phyloP scores from a whole-genome alignment of 2,797 vertebrate genomes.

The Falco concolor region DNA sequence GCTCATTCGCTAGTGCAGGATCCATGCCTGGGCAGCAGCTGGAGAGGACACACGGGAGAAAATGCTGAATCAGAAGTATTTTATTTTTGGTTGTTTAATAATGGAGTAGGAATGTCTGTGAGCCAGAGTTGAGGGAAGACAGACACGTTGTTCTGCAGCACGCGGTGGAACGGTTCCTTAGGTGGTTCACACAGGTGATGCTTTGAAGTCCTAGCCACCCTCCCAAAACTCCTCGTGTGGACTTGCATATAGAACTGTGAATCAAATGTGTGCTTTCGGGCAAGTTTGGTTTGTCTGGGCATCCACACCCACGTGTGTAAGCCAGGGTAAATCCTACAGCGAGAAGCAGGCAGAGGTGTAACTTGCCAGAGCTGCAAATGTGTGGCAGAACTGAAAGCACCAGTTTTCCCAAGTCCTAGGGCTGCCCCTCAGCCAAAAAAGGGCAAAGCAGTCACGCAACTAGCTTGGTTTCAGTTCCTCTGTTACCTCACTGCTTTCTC shows the following conservation, averaged over 20 bases:
- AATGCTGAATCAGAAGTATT: conserved; percentile 24
- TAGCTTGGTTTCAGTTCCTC: not conserved
- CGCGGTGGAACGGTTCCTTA: not conserved
- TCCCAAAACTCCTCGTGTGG: not conserved
- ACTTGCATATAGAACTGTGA: not conserved
- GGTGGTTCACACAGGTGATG: not conserved
- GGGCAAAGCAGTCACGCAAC: not conserved
- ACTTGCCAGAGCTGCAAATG: not conserved
- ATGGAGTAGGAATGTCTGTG: not conserved
- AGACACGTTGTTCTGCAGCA: not conserved
- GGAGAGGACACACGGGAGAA: not conserved
- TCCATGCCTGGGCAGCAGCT: conserved; percentile 2
- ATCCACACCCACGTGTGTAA: not conserved
- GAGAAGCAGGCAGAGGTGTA: not conserved
- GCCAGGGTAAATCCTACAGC: not conserved
- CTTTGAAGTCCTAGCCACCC: not conserved
- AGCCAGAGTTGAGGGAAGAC: not conserved
- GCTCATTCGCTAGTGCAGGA: not conserved
- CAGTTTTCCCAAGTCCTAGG: not conserved
- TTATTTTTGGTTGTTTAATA: conserved; percentile 42
- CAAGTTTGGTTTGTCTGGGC: not conserved
- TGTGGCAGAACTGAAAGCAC: not conserved
- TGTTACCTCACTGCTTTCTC: not conserved
- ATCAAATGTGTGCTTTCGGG: not conserved
- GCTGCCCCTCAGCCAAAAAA: not conserved